These are phyloP conservation scores for Laterallus jamaicensis DNA, from an alignment of 2,113 vertebrate genomes.

Conservation along the genomic window DNA sequence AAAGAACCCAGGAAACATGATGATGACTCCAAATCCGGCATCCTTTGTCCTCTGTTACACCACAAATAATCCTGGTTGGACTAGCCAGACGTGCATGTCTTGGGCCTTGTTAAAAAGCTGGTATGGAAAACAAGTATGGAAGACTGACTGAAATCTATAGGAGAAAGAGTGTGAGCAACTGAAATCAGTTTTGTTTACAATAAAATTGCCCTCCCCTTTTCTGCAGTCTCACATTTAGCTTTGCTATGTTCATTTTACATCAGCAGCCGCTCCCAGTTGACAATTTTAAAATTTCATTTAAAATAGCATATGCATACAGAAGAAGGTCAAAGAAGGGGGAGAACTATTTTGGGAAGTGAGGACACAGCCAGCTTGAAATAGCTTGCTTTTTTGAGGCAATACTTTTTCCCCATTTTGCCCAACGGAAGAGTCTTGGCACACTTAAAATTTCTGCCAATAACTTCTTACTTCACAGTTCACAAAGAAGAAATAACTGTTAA, in stretches of 20 bases:
- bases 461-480: slow-evolving; percentile 37
- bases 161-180: background rate
- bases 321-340: background rate
- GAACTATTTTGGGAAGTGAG: background rate
- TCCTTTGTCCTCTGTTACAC: background rate
- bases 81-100: background rate
- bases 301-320: background rate
- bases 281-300: background rate
- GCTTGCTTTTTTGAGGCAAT: slow-evolving; percentile 36
- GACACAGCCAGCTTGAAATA: background rate
- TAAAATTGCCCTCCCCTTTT: background rate
- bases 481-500: slow-evolving; percentile 47
- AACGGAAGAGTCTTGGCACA: background rate
- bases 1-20: background rate
- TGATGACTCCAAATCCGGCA: background rate
- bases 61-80: background rate
- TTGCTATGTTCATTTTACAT: background rate
- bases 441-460: background rate
- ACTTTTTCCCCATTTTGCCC: background rate
- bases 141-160: background rate
- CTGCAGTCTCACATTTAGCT: background rate
- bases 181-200: background rate
- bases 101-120: background rate
- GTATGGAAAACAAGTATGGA: background rate
- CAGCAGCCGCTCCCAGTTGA: background rate